phyloP scores from a whole-genome alignment of 2,888 invertebrate species.

The Acanthopleura granulata region DNA sequence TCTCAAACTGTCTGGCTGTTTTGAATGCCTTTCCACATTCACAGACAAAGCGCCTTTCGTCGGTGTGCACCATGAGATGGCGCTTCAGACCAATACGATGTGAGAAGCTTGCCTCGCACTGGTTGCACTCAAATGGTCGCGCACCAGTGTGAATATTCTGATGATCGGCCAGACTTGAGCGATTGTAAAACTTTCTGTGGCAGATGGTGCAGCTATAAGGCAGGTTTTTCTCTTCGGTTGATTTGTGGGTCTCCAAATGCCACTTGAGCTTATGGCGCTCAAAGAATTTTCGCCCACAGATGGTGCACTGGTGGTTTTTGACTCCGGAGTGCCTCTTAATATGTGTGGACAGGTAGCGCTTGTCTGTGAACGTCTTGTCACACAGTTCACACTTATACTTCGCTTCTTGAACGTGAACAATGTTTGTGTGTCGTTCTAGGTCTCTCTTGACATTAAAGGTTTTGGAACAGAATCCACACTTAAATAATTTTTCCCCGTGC shows the following conservation, averaged over 20 bases:
- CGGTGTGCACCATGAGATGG: conserved; percentile 34
- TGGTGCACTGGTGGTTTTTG: conserved; percentile 31
- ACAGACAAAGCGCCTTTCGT: conserved; percentile 37
- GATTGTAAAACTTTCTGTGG: conserved; percentile 34
- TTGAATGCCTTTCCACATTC: conserved; percentile 42
- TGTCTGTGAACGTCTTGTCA: conserved; percentile 31
- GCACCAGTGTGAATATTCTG: conserved; percentile 44
- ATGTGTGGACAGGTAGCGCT: conserved; percentile 37
- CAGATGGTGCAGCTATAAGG: conserved; percentile 36
- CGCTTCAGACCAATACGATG: conserved; percentile 38
- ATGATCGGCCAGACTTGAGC: conserved; percentile 37
- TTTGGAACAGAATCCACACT: not conserved
- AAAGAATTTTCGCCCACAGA: conserved; percentile 37
- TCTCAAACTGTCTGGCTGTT: conserved; percentile 38
- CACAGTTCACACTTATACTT: conserved; percentile 29
- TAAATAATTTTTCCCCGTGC: not conserved
- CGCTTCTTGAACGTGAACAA: not conserved
- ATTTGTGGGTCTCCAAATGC: conserved; percentile 38
- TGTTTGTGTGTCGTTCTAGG: not conserved
- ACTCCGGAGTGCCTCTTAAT: conserved; percentile 34
- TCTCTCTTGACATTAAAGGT: not conserved
- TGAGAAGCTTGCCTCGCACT: conserved; percentile 33
- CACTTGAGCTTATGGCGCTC: conserved; percentile 35
- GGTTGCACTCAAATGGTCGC: conserved; percentile 38
- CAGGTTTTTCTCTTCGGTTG: conserved; percentile 26